Base-by-base conservation (phyloP, 1,140 invertebrate genomes). In the Drosophila paulistorum region DNA sequence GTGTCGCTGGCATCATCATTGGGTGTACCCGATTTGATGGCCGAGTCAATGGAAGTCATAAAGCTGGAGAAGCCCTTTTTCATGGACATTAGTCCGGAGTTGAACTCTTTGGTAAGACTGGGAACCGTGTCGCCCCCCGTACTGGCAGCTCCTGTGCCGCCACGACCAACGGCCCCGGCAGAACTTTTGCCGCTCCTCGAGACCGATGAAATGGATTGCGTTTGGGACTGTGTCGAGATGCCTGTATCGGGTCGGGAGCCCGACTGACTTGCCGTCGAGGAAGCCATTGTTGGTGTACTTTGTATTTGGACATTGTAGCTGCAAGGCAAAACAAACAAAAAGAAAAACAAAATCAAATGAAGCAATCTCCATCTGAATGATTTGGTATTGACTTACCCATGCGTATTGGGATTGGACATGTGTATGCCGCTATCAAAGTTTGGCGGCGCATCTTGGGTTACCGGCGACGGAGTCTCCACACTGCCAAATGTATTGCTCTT, bases 1-100 rank as follows among this genome's bases (percentile, higher is more conserved):
- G 94, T 94, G 84, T 96, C 96, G 76, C 95, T 95, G n/a, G 93
- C 92, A 84, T 96, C 96, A 82, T 96, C 95, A 0, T 95, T 94
- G 1, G 94, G 94, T 0, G 94, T 92, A 7, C 90, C 85, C n/a
- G 90, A 91, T 77, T 95, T 95, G 26, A 97, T 91, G 4, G 96
- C 96, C 14, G 95, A 96, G 92, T 97, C 96, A 57, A 97, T 94
- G 6, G 96, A 96, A 41, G 96, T 96, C 94, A 96, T 96, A 23
- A 97, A 93, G 77, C 94, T 96, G 26, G 94, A 95, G 68, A 97
- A 94, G 5, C 96, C 96, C 90, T 96, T 96, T 73, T 96, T 96
- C 95, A 97, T 95, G 5, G 95, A 96, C 3, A 94, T 94, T 13
- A 96, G 92, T 45, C 95, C 95, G 93, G 90, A 92, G 67, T 92